Percentiles rank a stretch among this genome's conserved stretches.
Evolutionary conservation across 1,140 invertebrate genomes (phyloP).

Genomic region (Phthorimaea operculella): DNA sequence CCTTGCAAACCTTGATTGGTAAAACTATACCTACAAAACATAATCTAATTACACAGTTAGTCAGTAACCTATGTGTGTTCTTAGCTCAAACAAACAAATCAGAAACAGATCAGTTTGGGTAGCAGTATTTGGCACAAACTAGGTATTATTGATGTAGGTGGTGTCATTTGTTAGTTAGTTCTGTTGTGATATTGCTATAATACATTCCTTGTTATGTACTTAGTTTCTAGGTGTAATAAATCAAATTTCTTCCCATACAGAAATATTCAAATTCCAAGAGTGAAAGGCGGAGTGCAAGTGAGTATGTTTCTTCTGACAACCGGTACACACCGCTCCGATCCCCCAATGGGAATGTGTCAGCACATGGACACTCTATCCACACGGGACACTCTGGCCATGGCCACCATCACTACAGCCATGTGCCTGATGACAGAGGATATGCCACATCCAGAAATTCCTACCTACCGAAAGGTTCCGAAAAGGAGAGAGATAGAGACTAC

Average conservation of each 20-base stretch:
- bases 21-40: too few species aligned
- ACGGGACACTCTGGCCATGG: constrained; percentile 75
- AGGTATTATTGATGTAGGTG: too few species aligned
- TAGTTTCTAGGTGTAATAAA: too few species aligned
- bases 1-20: too few species aligned
- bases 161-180: too few species aligned
- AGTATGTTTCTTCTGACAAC: constrained; percentile 63
- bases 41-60: too few species aligned
- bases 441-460: constrained; percentile 77
- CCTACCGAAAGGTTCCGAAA: constrained; percentile 82
- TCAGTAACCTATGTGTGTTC: too few species aligned
- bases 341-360: constrained; percentile 59
- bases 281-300: constrained; percentile 60
- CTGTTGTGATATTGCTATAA: too few species aligned
- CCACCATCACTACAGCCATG: constrained; percentile 74
- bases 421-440: constrained; percentile 72
- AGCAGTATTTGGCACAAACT: too few species aligned
- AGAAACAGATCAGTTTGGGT: too few species aligned
- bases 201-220: too few species aligned
- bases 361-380: constrained; percentile 72
- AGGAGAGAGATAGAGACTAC: constrained; percentile 93
- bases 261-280: constrained; percentile 56
- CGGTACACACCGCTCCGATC: constrained; percentile 56
- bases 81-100: too few species aligned
- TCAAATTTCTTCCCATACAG: constrained; percentile 21